A percentile compares a stretch with the other conserved stretches of the same genome.
Evolutionary conservation across 2,113 vertebrate genomes (phyloP).

Genomic region (Rhipidura dahli): DNA sequence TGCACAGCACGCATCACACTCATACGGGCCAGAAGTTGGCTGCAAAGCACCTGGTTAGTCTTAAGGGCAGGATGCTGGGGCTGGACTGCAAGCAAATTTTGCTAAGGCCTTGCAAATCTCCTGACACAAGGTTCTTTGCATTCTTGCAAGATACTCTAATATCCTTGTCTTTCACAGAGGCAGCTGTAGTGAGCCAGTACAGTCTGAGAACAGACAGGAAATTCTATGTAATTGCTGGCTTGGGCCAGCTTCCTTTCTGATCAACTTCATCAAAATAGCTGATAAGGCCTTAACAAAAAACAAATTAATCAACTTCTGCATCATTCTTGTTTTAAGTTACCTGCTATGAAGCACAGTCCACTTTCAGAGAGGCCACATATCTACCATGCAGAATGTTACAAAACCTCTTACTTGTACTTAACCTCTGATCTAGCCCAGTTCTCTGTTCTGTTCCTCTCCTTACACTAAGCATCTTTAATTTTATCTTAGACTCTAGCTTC

Average conservation of each 20-base stretch:
- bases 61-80: not conserved
- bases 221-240: not conserved
- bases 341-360: not conserved
- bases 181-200: not conserved
- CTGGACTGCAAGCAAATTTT: not conserved
- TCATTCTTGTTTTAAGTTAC: not conserved
- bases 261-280: not conserved
- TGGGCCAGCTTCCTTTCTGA: not conserved
- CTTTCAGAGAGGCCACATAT: not conserved
- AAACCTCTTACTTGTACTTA: not conserved
- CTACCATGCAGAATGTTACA: not conserved
- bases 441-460: not conserved
- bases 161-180: not conserved
- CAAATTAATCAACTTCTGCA: not conserved
- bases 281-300: not conserved
- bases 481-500: not conserved
- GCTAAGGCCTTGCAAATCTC: not conserved
- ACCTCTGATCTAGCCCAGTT: not conserved
- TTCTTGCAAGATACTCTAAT: not conserved
- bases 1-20: no score
- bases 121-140: accelerated
- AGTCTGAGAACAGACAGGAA: not conserved
- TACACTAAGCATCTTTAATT: not conserved
- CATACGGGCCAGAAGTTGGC: accelerated
- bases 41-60: not conserved